phyloP scores from a whole-genome alignment of 2,797 vertebrate species.

The Urosaurus nigricauda region DNA sequence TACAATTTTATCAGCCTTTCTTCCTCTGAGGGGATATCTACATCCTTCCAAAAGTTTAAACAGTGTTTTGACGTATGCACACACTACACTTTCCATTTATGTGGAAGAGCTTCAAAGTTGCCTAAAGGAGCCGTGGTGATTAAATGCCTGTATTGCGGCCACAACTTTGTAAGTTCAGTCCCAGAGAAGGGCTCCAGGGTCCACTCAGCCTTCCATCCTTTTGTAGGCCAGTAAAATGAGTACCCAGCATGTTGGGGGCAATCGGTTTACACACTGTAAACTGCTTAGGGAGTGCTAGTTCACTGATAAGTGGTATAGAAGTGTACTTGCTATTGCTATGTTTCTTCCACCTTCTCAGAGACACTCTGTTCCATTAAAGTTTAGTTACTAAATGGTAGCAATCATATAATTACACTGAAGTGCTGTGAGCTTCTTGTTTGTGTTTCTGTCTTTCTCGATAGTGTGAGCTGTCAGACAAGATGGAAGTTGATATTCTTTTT shows the following conservation, averaged over 20 bases:
- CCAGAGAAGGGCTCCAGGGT: too few relatives aligned
- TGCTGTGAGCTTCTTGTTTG: constrained; percentile 21
- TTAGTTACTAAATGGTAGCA: constrained; percentile 34
- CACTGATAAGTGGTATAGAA: too few relatives aligned
- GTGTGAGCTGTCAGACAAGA: not conserved
- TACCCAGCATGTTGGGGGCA: too few relatives aligned
- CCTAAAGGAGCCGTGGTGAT: not conserved
- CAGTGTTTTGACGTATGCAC: not conserved
- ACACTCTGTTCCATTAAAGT: not conserved
- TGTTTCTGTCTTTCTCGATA: not conserved
- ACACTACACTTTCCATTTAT: not conserved
- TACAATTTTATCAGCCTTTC: too few relatives aligned
- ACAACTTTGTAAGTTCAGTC: too few relatives aligned
- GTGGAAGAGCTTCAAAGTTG: not conserved
- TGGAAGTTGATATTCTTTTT: constrained; percentile 23
- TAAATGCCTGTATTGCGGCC: too few relatives aligned
- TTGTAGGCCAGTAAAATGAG: too few relatives aligned
- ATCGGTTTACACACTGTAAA: too few relatives aligned
- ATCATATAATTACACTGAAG: constrained; percentile 22
- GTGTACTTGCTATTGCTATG: not conserved
- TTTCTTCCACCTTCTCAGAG: not conserved
- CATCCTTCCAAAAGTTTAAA: too few relatives aligned
- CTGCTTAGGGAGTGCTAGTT: too few relatives aligned
- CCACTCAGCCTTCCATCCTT: too few relatives aligned
- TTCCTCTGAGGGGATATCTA: too few relatives aligned